Evolutionary conservation across 1,140 invertebrate genomes (phyloP).

Genomic region (Lepidurus couesii): DNA sequence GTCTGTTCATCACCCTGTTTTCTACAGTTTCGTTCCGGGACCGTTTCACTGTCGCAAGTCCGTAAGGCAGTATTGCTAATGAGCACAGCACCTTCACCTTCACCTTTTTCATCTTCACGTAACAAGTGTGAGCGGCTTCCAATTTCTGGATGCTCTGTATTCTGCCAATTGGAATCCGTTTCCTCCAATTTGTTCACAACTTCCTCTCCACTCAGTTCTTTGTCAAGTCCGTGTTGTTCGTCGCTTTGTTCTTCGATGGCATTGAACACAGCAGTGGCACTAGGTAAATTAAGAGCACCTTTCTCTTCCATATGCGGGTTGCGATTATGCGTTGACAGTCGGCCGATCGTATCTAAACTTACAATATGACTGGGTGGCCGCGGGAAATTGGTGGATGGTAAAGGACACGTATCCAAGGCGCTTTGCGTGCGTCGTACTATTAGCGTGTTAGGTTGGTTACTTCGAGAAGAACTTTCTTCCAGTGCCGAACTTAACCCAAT

Average conservation of each 20-base stretch:
- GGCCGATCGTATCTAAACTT: conserved; percentile 41
- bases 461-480: conserved; percentile 27
- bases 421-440: conserved; percentile 43
- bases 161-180: conserved; percentile 36
- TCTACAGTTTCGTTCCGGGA: background rate
- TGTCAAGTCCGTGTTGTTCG: conserved; percentile 55
- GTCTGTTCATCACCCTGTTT: background rate
- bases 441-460: conserved; percentile 31
- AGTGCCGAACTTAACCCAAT: conserved; percentile 40
- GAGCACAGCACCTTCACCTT: conserved; percentile 35
- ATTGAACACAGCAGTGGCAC: conserved; percentile 66
- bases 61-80: background rate
- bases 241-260: conserved; percentile 76
- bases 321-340: conserved; percentile 28
- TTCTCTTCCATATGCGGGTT: conserved; percentile 15
- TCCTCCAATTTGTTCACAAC: conserved; percentile 40
- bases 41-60: background rate
- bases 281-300: conserved; percentile 1
- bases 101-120: conserved; percentile 35
- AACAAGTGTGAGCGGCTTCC: background rate
- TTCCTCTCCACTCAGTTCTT: conserved; percentile 39
- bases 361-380: conserved; percentile 41
- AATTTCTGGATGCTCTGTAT: background rate
- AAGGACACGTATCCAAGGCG: conserved; percentile 41
- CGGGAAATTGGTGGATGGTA: background rate